Evolutionary conservation across 37 sponge, comb jelly and placozoan genomes (phyloP), one percentile per base, ranked within the genome.

Genomic region (Mnemiopsis leidyi): DNA sequence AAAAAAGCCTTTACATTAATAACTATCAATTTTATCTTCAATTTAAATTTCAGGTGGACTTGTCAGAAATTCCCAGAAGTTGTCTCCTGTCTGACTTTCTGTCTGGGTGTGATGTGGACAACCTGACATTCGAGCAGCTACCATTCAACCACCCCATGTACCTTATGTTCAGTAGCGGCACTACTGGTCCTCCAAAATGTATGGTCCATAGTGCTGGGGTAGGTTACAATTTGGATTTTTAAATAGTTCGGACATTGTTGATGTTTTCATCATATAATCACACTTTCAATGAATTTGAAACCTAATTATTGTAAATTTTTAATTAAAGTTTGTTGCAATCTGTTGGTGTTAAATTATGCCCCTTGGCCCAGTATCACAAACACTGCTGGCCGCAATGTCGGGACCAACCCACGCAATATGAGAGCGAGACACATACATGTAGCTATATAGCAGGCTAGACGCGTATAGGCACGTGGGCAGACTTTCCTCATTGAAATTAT

Each of bases 121-220:
- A 92, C 23, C 32, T 98, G 69, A 34, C 69, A 23, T 99, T 96
- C 93, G 95, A 95, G 40, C 99, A 97, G 93, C 93, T 99, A 0
- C 99, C 99, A 39, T 99, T 99, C 94, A 97, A 97, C 92, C 97
- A 99, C 88, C 99, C 99, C 39, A 94, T 99, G 36, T 99, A 96
- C 93, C 94, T 99, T 61, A 99, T 99, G 99, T 99, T 95, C 95
- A 95, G 96, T 35, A 96, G 96, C 21, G 99, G 99, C 28, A 99
- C 99, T 26, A 99, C 99, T 90, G 99, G 99, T 25, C 77, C 94
- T 33, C 99, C 99, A 20, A 99, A 99, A 92, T 99, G 97, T 90
- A 99, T 99, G 99, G 97, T 99, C 33, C 99, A 99, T 94, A 96
- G 97, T 29, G 96, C 93, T 24, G 99, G 99, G 83, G 98, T 98